These are phyloP conservation scores for Trogon melanurus DNA, from an alignment of 2,113 vertebrate genomes.

Conservation along the genomic window DNA sequence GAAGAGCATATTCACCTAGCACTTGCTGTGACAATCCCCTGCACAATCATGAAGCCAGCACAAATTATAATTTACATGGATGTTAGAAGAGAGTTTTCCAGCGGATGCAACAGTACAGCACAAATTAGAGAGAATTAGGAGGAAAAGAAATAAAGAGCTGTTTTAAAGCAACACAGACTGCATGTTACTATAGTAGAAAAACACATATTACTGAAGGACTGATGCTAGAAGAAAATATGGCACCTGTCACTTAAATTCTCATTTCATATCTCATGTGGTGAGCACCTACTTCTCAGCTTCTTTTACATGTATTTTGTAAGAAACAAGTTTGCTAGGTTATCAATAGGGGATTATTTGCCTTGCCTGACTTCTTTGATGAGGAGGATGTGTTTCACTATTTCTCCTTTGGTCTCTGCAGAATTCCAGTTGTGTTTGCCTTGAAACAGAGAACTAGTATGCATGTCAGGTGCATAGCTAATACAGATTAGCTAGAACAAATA, in stretches of 20 bases:
- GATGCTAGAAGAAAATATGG: background rate
- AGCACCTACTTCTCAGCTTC: background rate
- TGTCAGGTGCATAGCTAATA: background rate
- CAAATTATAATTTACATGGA: constrained; percentile 9
- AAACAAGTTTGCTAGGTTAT: background rate
- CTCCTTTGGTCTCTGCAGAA: background rate
- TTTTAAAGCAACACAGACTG: background rate
- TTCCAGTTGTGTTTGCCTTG: background rate
- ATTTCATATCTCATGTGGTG: background rate
- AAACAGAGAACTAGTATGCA: background rate
- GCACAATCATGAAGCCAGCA: background rate
- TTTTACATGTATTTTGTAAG: background rate
- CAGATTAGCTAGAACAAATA: background rate
- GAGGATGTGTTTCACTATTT: background rate
- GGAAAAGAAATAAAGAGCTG: background rate
- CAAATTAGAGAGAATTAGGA: constrained; percentile 30
- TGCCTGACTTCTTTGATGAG: background rate
- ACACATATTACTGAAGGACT: background rate
- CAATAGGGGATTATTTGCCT: background rate
- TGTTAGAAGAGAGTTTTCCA: background rate
- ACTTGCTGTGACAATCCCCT: background rate
- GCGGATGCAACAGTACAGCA: background rate
- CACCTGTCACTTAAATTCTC: background rate
- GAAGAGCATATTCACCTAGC: background rate
- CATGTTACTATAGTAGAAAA: background rate